Evolutionary conservation across 2,797 vertebrate genomes (phyloP), one percentile per base, ranked within the genome.

Genomic region (Peromyscus aztecus): DNA sequence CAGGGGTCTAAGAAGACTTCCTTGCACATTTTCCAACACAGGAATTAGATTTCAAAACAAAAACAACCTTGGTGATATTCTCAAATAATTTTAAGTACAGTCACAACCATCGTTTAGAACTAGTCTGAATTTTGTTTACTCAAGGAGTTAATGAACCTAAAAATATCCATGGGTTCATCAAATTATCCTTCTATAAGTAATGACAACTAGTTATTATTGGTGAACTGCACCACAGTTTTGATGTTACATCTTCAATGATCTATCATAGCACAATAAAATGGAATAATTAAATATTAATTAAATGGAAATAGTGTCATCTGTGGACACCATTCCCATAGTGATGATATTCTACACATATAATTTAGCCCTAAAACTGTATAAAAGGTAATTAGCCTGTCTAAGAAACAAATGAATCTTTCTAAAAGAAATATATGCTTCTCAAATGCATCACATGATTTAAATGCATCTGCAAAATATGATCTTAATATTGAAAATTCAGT

Each of bases 351-450:
- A 52, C 29, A 78, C 27, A 59, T 93, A 75, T 80, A 92, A 86
- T 69, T 95, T 85, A 89, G 49, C 1, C 21, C 11, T 82, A 90
- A 88, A 78, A 92, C 75, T 95, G 29, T 57, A 27, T 43, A n/a
- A 94, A 88, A 90, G 10, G 34, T 92, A 91, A 96, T 89, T 96
- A 85, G 7, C 61, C 86, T 90, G 19, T 97, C 90, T 95, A 86
- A 91, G 61, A 34, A 96, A 87, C 78, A 94, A 86, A 93, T 85
- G 19, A 55, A 63, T 81, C 31, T 82, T 80, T 86, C 52, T 29
- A 75, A 75, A 91, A 49, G 24, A 91, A 63, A 91, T 81, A n/a
- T 1, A 75, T 82, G 19, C 23, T 49, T 82, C 71, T 88, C 11
- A 65, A 89, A 86, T 57, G 29, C 27, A 76, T 57, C 40, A 23